Evolutionary conservation across 2,797 vertebrate genomes (phyloP), one percentile per base, ranked within the genome.

Genomic region (Eulemur coronatus): DNA sequence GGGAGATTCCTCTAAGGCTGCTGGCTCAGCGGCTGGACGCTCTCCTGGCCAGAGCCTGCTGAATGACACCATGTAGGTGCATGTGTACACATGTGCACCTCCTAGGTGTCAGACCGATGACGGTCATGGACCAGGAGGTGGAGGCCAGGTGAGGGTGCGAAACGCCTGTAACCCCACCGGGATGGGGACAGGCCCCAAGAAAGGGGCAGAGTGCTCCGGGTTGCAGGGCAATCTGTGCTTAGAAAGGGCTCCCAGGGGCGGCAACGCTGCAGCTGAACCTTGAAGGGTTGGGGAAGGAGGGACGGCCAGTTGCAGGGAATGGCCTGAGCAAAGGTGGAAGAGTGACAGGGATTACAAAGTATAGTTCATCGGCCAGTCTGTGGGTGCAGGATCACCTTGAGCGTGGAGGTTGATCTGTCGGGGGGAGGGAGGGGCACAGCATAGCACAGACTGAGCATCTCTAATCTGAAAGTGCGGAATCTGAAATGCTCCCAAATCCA

Each of bases 341-440:
- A 12, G 67, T 14, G 10, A 4, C 33, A 41, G 63, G 13, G 61
- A 28, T 12, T 38, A 30, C 0, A 0, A 48, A 26, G 38, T 35
- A 13, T 30, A 18, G 79, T 63, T 82, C n/a, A 65, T 50, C 46
- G 30, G 30, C 46, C 63, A 72, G 79, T 30, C 7, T 17, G 10
- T 8, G 63, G 80, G 63, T 41, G 4, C 15, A 38, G 76, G 12
- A 5, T 92, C 63, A n/a, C 63, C 8, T 30, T 41, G 46, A 76
- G 67, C 0, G 7, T 7, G 20, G 70, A 95, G 67, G 59, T 50
- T 57, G 80, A 41, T 48, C 38, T 15, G 0, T 0, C 4, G 2
- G 3, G 5, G 12, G 41, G 43, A 38, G 63, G 73, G 46, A 38
- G 73, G 52, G 33, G 38, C 76, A 81, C 5, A 12, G 82, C 2